These are phyloP conservation scores for Tapirus terrestris DNA, from an alignment of 2,113 vertebrate species.

Conservation along the genomic window DNA sequence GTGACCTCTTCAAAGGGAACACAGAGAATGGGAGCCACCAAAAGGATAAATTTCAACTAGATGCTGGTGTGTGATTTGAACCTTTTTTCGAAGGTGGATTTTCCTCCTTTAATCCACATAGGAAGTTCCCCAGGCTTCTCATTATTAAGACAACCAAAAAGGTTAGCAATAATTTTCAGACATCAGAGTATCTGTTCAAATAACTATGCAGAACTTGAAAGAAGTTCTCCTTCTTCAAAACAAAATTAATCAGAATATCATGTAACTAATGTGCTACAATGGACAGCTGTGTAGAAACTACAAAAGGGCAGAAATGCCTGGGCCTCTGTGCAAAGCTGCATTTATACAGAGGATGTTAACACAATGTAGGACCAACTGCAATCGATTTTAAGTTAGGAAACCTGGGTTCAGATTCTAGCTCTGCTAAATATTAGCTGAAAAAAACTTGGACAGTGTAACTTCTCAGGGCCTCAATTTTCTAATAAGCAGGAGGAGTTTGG, in stretches of 20 bases:
- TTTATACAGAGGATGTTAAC: not conserved
- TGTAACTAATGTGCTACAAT: not conserved
- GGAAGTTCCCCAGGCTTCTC: not conserved
- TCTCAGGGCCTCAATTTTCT: not conserved
- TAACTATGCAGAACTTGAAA: not conserved
- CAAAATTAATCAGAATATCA: not conserved
- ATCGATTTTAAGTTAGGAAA: not conserved
- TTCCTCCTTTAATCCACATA: not conserved
- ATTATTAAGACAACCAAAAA: not conserved
- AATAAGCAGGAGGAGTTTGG: not conserved
- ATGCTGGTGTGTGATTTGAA: not conserved
- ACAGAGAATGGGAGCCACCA: not conserved
- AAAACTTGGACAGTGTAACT: not conserved
- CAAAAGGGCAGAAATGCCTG: not conserved
- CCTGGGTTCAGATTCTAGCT: not conserved
- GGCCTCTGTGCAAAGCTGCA: not conserved
- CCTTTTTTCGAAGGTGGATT: not conserved
- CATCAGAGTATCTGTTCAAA: not conserved
- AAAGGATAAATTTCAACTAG: not conserved
- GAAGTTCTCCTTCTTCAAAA: not conserved
- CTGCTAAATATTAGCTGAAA: not conserved
- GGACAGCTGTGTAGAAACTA: not conserved
- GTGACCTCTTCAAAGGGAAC: not conserved
- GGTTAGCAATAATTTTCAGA: not conserved
- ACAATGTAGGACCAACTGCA: not conserved